Evolutionary conservation across 2,113 vertebrate species (phyloP), one percentile per base, ranked within the genome.

Genomic region (Eudyptes chrysolophus): DNA sequence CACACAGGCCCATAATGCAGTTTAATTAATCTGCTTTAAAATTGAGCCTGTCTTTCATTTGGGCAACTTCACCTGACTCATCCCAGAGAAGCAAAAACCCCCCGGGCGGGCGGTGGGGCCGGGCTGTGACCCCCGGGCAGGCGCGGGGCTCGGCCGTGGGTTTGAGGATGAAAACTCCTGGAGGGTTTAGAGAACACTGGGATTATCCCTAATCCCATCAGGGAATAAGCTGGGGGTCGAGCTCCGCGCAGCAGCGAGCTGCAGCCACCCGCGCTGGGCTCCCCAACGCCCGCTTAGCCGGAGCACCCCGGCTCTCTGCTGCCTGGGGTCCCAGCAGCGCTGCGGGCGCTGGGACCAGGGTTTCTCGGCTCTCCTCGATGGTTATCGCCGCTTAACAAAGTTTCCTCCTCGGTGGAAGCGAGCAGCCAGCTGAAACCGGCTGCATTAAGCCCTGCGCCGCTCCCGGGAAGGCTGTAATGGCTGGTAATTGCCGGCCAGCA

Each of bases 41-140:
- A 8, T 6, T 20, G 48, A 20, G 93, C 84, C 90, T 55, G 96
- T 19, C 94, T 42, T 20, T 40, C 68, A 19, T 49, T 13, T 4
- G 6, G 52, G 21, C 66, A 5, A 11, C 32, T 69, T 83, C 72
- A 36, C 94, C 92, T n/a, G 42, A n/a, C 55, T 70, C 65, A 36
- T 62, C 87, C 89, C 0, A 1, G 55, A n/a, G 19, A 17, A 22
- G n/a, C 7, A 13, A 49, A 57, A 49, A 10, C 19, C 13, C 11
- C 9, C 5, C 0, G 1, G 44, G 52, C 0, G 2, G 34, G 22
- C 2, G 2, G 20, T 1, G 3, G 83, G 25, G 6, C 25, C 0
- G 4, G 13, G 32, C 36, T 17, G 79, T n/a, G 57, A 72, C 19
- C 55, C 36, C 22, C 0, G 2, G 16, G 60, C 19, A 17, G 30